Conservation (phyloP, 2,797 vertebrate genomes). For the Macroramphosus scolopax region DNA sequence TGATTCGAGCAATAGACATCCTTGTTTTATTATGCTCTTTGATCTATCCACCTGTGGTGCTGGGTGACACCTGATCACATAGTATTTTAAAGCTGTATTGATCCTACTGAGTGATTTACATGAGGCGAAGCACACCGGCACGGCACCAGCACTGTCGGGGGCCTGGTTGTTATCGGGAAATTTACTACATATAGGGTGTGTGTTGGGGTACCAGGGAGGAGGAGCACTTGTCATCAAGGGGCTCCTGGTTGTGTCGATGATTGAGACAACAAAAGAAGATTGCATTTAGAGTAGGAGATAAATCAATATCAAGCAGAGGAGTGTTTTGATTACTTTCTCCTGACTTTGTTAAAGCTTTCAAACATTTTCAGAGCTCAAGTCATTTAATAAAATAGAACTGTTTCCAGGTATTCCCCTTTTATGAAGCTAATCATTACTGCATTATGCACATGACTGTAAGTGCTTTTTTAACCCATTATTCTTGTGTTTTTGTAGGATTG, state of each 20-base stretch:
- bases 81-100: constrained; percentile 64
- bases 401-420: no score
- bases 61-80: constrained; percentile 66
- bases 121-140: constrained; percentile 22
- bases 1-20: constrained; percentile 61
- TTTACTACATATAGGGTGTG: constrained; percentile 31
- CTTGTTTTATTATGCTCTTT: constrained; percentile 75
- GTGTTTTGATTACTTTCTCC: constrained; percentile 48
- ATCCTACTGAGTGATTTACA: constrained; percentile 60
- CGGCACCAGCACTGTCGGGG: constrained; percentile 4
- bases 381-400: no score
- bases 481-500: constrained; percentile 82
- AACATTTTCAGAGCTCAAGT: not conserved
- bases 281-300: constrained; percentile 43
- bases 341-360: constrained; percentile 28
- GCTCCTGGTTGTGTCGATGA: constrained; percentile 49
- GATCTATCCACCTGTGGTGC: constrained; percentile 67
- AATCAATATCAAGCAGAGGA: constrained; percentile 42
- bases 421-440: not conserved
- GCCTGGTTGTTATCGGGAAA: constrained; percentile 32
- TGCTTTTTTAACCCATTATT: not conserved
- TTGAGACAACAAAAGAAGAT: constrained; percentile 43
- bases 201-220: constrained; percentile 16
- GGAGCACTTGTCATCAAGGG: constrained; percentile 1
- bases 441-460: not conserved